Percentiles rank a stretch among this genome's conserved stretches.
These are phyloP conservation scores for Tinamus major DNA, from an alignment of 2,797 vertebrate genomes.

Conservation along the genomic window DNA sequence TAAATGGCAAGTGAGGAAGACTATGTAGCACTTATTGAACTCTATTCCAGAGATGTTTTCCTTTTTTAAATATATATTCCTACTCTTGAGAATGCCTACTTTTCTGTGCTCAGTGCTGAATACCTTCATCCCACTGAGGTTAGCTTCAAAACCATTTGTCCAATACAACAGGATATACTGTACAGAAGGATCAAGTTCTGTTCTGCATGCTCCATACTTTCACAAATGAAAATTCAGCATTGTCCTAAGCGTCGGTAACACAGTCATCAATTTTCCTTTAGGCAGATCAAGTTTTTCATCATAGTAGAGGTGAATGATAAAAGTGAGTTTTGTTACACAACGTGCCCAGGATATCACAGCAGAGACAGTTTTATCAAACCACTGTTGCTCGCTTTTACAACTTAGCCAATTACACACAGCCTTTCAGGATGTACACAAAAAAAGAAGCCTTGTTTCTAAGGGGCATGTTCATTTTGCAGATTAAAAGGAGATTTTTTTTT, in stretches of 20 bases:
- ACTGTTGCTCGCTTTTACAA: rapidly evolving
- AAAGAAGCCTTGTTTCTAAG: background rate
- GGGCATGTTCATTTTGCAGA: background rate
- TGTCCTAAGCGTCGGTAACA: background rate
- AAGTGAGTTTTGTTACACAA: background rate
- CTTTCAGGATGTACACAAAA: background rate
- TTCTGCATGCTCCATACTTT: background rate
- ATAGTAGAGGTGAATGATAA: rapidly evolving
- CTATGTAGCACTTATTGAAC: rapidly evolving
- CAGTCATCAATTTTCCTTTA: background rate
- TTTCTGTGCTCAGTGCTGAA: background rate
- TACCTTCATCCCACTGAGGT: background rate
- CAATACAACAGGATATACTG: background rate
- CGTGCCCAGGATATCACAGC: background rate
- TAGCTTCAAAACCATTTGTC: background rate
- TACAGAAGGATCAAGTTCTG: background rate
- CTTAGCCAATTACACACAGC: background rate
- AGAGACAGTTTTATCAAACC: background rate
- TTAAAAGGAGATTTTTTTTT: background rate
- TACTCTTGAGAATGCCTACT: background rate
- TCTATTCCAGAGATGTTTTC: background rate
- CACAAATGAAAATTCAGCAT: background rate
- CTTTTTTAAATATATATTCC: background rate
- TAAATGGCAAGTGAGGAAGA: background rate
- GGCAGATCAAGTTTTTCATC: background rate